Conservation (phyloP, 2,888 invertebrate species). For the Folsomia manolachei region DNA sequence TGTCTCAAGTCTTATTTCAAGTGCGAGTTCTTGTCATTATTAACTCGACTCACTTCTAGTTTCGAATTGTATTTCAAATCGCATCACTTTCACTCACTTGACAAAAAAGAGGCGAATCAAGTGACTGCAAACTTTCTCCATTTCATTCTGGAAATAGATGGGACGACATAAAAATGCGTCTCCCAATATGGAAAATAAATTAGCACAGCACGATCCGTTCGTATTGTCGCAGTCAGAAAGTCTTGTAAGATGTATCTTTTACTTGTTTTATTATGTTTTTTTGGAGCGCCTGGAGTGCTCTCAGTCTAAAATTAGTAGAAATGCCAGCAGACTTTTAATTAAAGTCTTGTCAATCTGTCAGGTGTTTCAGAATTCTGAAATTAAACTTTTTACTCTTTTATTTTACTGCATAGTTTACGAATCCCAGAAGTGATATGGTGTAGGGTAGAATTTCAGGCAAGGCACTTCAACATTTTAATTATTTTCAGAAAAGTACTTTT, state of each 20-base stretch:
- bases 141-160: background rate
- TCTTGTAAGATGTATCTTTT: too few species aligned
- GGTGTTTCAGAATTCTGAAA: background rate
- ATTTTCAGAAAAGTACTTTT: too few species aligned
- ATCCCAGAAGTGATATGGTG: too few species aligned
- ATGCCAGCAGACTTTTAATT: background rate
- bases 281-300: background rate
- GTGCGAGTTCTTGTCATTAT: background rate
- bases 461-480: too few species aligned
- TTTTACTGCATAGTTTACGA: background rate
- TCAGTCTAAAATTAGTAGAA: background rate
- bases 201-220: too few species aligned
- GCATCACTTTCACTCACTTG: too few species aligned
- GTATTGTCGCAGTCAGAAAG: too few species aligned
- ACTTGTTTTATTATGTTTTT: background rate
- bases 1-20: background rate
- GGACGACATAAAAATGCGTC: background rate
- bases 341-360: background rate
- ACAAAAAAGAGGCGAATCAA: background rate
- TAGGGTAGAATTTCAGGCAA: too few species aligned
- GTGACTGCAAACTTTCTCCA: too few species aligned
- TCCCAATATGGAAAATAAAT: background rate
- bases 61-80: background rate
- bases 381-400: background rate
- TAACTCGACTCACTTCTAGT: background rate